phyloP scores from a whole-genome alignment of 2,113 vertebrate species.

The Grammomys dolichurus region DNA sequence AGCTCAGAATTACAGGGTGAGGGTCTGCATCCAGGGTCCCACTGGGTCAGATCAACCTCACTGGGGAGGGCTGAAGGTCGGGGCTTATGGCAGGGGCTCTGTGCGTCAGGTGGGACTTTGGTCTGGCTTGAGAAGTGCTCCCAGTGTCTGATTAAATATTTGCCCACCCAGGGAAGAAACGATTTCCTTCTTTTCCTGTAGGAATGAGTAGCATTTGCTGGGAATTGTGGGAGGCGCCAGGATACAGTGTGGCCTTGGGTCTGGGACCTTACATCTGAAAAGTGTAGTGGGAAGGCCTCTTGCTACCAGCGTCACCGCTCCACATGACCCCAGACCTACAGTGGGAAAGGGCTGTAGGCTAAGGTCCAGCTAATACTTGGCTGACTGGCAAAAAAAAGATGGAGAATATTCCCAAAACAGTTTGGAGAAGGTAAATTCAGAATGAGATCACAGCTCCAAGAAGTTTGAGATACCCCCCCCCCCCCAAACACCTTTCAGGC shows the following conservation, averaged over 20 bases:
- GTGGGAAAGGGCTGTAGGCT: not conserved
- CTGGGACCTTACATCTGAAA: not conserved
- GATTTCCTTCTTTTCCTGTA: constrained; percentile 13
- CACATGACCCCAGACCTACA: not conserved
- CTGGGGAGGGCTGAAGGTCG: not conserved
- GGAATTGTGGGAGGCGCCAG: not conserved
- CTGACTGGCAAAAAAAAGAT: not conserved
- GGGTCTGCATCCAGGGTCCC: not conserved
- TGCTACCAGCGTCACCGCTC: not conserved
- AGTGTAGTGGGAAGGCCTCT: not conserved
- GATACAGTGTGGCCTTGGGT: not conserved
- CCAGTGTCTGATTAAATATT: constrained; percentile 58
- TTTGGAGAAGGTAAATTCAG: not conserved
- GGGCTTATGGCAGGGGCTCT: constrained; percentile 3
- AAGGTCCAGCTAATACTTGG: not conserved
- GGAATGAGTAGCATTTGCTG: constrained; percentile 24
- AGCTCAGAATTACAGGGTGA: constrained; percentile 64
- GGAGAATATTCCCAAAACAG: not conserved
- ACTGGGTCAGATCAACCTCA: not conserved
- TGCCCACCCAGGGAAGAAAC: constrained; percentile 54
- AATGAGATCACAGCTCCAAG: not conserved
- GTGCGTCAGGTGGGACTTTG: constrained; percentile 29
- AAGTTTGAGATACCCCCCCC: not conserved
- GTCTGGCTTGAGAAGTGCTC: constrained; percentile 1
- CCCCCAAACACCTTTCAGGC: not conserved